Evolutionary conservation across 2,888 invertebrate species (phyloP).

Genomic region (Tenthredo notha): DNA sequence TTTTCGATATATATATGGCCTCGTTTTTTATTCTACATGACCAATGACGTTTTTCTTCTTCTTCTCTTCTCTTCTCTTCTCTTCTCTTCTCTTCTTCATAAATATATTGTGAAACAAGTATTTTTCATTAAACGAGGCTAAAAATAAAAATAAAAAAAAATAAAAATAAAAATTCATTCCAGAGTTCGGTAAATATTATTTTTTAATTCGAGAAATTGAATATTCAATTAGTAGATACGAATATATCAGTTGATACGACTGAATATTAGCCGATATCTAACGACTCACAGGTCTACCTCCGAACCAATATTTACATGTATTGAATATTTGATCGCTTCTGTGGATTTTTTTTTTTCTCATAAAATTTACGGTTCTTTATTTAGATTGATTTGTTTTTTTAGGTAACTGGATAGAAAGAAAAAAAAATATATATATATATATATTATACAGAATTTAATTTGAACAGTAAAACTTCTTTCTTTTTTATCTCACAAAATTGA

Average conservation of each 20-base stretch:
- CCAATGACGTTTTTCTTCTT: neutral
- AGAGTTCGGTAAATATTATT: neutral
- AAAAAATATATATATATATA: too few species aligned
- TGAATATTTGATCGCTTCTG: neutral
- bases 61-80: neutral
- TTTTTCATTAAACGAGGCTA: neutral
- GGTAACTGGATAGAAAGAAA: too few species aligned
- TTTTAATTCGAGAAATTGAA: neutral
- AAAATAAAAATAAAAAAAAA: neutral
- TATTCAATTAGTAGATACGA: slow-evolving; percentile 9
- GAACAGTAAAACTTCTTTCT: neutral
- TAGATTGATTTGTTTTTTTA: too few species aligned
- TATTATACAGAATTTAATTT: too few species aligned
- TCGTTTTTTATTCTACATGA: neutral
- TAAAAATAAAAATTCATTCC: neutral
- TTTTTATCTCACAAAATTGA: neutral
- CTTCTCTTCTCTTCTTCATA: neutral
- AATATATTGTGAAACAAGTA: neutral
- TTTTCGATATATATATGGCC: neutral
- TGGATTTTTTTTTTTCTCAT: neutral
- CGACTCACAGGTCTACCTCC: neutral
- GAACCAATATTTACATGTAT: slow-evolving; percentile 3
- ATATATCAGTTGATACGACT: neutral
- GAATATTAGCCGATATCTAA: slow-evolving; percentile 7
- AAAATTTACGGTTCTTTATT: too few species aligned